Base-by-base conservation (phyloP, 1,140 invertebrate genomes). In the Drosophila virilis region DNA sequence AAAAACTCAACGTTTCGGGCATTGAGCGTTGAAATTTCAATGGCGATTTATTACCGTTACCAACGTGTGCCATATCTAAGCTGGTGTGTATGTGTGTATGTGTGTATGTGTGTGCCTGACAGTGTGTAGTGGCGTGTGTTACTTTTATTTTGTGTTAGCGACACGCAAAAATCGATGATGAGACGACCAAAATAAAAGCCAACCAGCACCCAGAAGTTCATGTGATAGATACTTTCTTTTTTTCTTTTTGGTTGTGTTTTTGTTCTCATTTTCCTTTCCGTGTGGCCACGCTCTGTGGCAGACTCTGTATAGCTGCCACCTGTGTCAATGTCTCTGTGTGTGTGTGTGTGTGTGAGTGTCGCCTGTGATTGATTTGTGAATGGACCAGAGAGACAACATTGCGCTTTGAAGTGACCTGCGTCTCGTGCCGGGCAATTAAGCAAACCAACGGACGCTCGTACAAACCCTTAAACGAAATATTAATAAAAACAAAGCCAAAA, bases 11-110 rank as follows among this genome's bases (percentile, higher is more conserved):
- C 54, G 52, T 48, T 70, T 38, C 43, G 65, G 71, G 6, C 64
- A 61, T 50, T 66, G 64, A 74, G 52, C 64, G 57, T 68, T 61
- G 70, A 76, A 74, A 88, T 76, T 85, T 86, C 82, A 88, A 88
- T 79, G 83, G 83, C 75, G 76, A 86, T 86, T 86, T 86, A 79
- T 86, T 88, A 69, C 82, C 81, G 82, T 85, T 72, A 51, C 81
- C 74, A 83, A 67, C 75, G 43, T 78, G 75, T 62, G 60, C 54
- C 66, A 38, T 71, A 59, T 59, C 50, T 55, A 42, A 17, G 12
- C 2, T 33, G 10, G 57, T 28, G 37, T 58, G 13, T 46, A 28
- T 50, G 43, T 28, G 28, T 43, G 22, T 51, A 6, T 50, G 12
- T 45, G 9, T 37, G 1, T 46, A 1, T 37, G 32, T 51, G 9